Evolutionary conservation across 2,888 invertebrate species (phyloP).

Genomic region (Piscicola geometra): DNA sequence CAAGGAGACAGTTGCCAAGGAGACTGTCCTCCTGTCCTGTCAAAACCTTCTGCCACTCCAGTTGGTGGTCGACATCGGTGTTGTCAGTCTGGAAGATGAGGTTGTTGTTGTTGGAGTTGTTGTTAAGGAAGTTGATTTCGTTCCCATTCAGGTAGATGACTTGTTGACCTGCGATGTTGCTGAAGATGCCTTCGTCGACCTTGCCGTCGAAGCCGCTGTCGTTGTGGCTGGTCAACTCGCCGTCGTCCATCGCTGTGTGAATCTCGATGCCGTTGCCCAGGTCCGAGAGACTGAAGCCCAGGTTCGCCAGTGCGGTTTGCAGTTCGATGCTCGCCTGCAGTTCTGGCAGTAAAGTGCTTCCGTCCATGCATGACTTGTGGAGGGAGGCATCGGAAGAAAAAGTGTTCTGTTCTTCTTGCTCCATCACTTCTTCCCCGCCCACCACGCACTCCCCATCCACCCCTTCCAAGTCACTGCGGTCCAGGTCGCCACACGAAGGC

Average conservation of each 20-base stretch:
- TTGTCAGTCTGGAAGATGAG: not conserved
- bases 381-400: not conserved
- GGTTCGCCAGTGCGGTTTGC: conserved; percentile 30
- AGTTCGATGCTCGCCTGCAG: conserved; percentile 19
- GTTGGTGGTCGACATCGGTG: not conserved
- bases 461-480: conserved; percentile 18
- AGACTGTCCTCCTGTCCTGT: not conserved
- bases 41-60: conserved; percentile 4
- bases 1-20: not conserved
- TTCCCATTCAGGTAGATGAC: conserved; percentile 8
- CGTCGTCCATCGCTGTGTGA: conserved; percentile 27
- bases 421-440: conserved; percentile 21
- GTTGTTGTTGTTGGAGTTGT: conserved; percentile 18
- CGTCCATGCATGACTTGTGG: not conserved
- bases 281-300: conserved; percentile 26
- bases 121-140: not conserved
- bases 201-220: conserved; percentile 3
- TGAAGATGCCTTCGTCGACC: not conserved
- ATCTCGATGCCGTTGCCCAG: conserved; percentile 30
- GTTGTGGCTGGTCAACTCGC: not conserved
- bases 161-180: conserved; percentile 12
- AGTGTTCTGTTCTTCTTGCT: conserved; percentile 15
- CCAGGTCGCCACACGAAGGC: conserved; percentile 28
- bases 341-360: conserved; percentile 15
- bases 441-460: conserved; percentile 24